Evolutionary conservation across 2,888 invertebrate species (phyloP), one percentile per base, ranked within the genome.

Genomic region (Stictocephala bisonia): DNA sequence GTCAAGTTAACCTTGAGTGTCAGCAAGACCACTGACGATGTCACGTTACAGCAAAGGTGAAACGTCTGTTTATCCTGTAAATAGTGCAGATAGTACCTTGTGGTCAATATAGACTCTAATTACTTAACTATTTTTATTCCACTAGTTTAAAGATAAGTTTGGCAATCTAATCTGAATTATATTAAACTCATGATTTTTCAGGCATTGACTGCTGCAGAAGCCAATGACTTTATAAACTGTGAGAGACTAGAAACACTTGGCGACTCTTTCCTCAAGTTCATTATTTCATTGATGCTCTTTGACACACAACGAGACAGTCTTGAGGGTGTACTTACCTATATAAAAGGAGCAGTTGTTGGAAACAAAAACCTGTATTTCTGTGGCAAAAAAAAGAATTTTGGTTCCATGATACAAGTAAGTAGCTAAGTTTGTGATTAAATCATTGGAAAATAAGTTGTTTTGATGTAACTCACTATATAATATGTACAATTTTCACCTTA

Each of bases 211-310:
- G 87, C 91, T 0, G 89, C 90, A 35, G 88, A 88, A 73, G 89
- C 92, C 0, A 86, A 90, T 75, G 96, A 97, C 80, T 87, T 88
- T 3, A 90, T 95, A 77, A 88, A 94, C 82, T 83, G 94, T 79
- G 97, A 97, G 82, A 85, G 95, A 0, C 85, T 92, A 13, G 96
- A 97, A 84, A 94, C 94, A 0, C 87, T 97, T 2, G 97, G 97
- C 0, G 97, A 97, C 83, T 92, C 95, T 0, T 93, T 93, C 83
- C 85, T 97, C 6, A 97, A 97, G 84, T 92, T 91, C 79, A 89
- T 91, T 1, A 86, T 89, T 0, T 91, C 92, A 0, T 83, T 94
- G 2, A 93, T 89, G 82, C 85, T 96, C 20, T 92, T 88, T 81
- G 88, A 90, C 78, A 86, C 87, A 72, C 94, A 90, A 82, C 88